phyloP scores from a whole-genome alignment of 2,888 invertebrate genomes.

The Tetranychus truncatus region DNA sequence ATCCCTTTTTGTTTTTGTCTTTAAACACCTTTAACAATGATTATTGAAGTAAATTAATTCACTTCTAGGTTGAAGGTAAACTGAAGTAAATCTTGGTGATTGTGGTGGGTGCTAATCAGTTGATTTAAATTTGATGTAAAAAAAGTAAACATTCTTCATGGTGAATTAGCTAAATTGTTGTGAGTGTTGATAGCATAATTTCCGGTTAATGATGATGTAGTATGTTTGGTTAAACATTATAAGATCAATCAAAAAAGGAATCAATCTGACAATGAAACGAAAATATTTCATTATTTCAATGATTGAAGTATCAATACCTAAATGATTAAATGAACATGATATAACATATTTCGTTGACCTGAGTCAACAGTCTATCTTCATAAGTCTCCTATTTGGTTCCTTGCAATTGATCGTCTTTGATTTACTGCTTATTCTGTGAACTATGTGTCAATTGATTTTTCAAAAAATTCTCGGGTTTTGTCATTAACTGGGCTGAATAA shows the following conservation, averaged over 20 bases:
- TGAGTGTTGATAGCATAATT: conserved; percentile 29
- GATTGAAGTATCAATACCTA: too few relatives aligned
- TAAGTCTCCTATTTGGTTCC: neutral
- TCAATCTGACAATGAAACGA: neutral
- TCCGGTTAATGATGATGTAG: neutral
- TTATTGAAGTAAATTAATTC: neutral
- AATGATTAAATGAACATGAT: too few relatives aligned
- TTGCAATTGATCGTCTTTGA: neutral
- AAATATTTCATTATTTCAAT: too few relatives aligned
- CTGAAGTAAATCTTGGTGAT: neutral
- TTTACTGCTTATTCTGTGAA: neutral
- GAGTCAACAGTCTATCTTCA: too few relatives aligned
- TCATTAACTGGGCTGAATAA: neutral
- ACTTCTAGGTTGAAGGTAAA: neutral
- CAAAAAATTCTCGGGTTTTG: neutral
- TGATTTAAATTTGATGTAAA: neutral
- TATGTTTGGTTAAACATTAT: neutral
- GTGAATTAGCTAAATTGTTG: neutral
- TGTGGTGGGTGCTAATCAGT: neutral
- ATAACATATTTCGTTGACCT: too few relatives aligned
- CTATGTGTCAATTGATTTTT: neutral
- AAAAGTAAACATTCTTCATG: neutral
- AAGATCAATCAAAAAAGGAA: neutral
- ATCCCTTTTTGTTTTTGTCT: neutral
- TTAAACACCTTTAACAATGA: neutral